Base-by-base conservation (phyloP, 2,888 invertebrate species). In the Drosophila putrida region DNA sequence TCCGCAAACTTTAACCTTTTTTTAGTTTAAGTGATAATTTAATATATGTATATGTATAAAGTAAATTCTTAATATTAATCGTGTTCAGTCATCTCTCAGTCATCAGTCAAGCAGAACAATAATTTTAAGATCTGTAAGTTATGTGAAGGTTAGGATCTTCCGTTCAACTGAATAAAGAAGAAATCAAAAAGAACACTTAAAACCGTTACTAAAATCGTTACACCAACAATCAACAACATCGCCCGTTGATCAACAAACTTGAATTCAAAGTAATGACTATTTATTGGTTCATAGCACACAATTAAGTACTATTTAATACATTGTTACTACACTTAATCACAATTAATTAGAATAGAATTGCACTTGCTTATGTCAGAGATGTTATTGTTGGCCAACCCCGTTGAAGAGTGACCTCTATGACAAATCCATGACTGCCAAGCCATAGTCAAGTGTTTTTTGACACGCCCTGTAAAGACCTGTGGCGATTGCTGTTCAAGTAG, bases 271-370 rank as follows among this genome's bases (percentile, higher is more conserved):
- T 46, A 27, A 4, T 20, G 33, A 64, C 20, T 25, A 27, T 11
- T 4, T n/a, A 60, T 41, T 46, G 11, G 6, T 9, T 11, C 2
- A 8, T 0, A 71, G n/a, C 51, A 28, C 15, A 25, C 46, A 38
- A 66, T 71, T 77, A 50, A 33, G 38, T 15, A 31, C 13, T 35
- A 51, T 46, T 43, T 53, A 72, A 53, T 53, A 54, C n/a, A 15
- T 54, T 46, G 33, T 46, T 35, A 8, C 9, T 39, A 13, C 35
- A 61, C 38, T 76, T 71, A 55, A 71, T 35, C 28, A 27, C 58
- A 65, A 39, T 61, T 46, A 72, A 62, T 72, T 72, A 55, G 53
- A 25, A 43, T 54, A 28, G 41, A 71, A 55, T 54, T 71, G 57
- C 50, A 47, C 20, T 38, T 49, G 59, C 44, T 59, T 55, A 13